Evolutionary conservation across 1,140 invertebrate genomes (phyloP), one percentile per base, ranked within the genome.

Genomic region (Radopholus similis): DNA sequence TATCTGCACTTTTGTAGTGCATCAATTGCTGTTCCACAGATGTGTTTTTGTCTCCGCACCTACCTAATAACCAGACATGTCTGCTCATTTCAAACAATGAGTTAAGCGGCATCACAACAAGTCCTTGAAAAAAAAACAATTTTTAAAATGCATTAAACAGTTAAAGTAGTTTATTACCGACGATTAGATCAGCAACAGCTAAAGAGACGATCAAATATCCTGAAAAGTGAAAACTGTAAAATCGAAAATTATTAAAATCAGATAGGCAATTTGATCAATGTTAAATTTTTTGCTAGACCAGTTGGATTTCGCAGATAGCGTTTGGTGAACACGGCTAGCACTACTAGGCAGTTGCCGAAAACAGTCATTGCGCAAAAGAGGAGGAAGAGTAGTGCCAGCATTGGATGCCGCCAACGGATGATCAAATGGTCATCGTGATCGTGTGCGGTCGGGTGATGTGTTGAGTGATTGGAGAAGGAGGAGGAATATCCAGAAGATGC

Each of bases 71-170:
- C 79, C 79, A 81, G 15, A 72, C 73, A 67, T 82, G 78, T 40
- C 70, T 35, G 13, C 77, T 80, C 73, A 81, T 81, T 68, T 81
- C 79, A 60, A 82, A 81, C 21, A 81, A 35, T 30, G 69, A 77
- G 44, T 81, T 81, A 53, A 81, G 60, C 4, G 79, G 79, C 79
- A 81, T 81, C 4, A 81, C 80, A 26, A 81, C 72, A 28, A 82
- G 30, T 5, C 59, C 59, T 62, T 1, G n/a, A n/a, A n/a, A 60
- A 60, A 18, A 47, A 37, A 21, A 23, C 8, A 30, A n/a, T 34
- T 38, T 58, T 38, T 38, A 3, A 37, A 38, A 38, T 8, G 9
- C 21, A 59, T 26, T 59, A n/a, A 44, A 42, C 6, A 2, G n/a
- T 35, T 37, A 40, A 38, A 30, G 28, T 42, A 37, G 15, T 11